Evolutionary conservation across 2,888 invertebrate species (phyloP).

Genomic region (Melanostoma scalare): DNA sequence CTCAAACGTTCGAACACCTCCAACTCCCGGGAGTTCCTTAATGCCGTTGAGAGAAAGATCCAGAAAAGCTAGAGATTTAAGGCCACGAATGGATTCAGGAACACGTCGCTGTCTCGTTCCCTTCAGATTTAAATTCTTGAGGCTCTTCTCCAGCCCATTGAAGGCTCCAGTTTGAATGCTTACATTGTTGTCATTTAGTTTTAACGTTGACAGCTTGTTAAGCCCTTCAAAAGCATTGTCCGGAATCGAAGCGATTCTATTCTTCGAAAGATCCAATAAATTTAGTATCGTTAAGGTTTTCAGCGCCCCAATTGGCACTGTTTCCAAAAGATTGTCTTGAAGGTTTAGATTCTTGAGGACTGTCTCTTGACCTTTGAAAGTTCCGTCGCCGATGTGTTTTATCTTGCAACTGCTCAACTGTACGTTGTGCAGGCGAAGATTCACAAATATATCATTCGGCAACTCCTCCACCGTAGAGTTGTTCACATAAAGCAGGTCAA

Average conservation of each 20-base stretch:
- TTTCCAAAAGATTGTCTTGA: constrained; percentile 90
- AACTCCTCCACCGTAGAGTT: constrained; percentile 90
- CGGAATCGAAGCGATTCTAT: constrained; percentile 88
- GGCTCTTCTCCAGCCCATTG: constrained; percentile 89
- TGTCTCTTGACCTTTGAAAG: constrained; percentile 92
- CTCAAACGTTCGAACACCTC: constrained; percentile 87
- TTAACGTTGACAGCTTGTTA: constrained; percentile 89
- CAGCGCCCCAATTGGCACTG: constrained; percentile 90
- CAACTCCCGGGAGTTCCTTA: constrained; percentile 89
- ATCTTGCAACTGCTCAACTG: constrained; percentile 93
- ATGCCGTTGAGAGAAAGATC: constrained; percentile 95
- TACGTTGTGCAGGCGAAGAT: constrained; percentile 89
- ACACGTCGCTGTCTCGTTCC: constrained; percentile 91
- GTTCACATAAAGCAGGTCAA: constrained; percentile 94
- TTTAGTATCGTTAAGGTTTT: constrained; percentile 87
- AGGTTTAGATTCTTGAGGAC: constrained; percentile 92
- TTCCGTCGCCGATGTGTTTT: constrained; percentile 86
- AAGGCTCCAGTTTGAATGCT: constrained; percentile 88
- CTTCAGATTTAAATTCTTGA: constrained; percentile 95
- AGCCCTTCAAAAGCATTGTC: constrained; percentile 89
- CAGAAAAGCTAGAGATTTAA: constrained; percentile 91
- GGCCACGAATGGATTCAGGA: constrained; percentile 90
- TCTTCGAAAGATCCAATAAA: constrained; percentile 92
- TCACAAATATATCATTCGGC: constrained; percentile 86
- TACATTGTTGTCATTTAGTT: constrained; percentile 93